Conservation (phyloP, 35 echinoderm and acorn worm genomes). For the Holothuria glaberrima region DNA sequence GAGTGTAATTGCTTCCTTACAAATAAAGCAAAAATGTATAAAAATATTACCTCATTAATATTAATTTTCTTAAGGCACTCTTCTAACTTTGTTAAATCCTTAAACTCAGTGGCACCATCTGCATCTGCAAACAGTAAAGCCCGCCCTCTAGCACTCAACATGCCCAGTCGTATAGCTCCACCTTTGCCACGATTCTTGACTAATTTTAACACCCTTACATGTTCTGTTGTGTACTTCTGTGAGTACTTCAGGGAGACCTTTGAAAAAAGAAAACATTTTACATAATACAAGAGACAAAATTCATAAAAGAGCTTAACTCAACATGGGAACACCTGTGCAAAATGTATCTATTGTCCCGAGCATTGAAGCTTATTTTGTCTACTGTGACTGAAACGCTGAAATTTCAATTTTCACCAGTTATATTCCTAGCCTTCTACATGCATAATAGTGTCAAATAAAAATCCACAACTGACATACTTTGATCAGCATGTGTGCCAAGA, state of each 20-base stretch:
- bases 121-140: slow-evolving; percentile 96
- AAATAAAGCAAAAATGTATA: no score
- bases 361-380: no score
- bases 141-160: slow-evolving; percentile 92
- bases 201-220: slow-evolving; percentile 81
- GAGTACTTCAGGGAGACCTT: slow-evolving; percentile 93
- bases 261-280: not conserved
- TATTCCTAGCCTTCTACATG: no score
- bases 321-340: no score
- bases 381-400: no score
- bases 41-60: slow-evolving; percentile 77
- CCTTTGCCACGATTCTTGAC: slow-evolving; percentile 92
- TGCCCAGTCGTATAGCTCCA: slow-evolving; percentile 89
- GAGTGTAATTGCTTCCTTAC: not conserved
- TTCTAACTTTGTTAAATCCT: slow-evolving; percentile 77
- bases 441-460: no score
- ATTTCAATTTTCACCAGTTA: no score
- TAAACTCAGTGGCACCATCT: slow-evolving; percentile 98
- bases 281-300: no score
- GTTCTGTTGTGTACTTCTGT: slow-evolving; percentile 75
- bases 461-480: no score
- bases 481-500: no score
- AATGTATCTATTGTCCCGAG: no score
- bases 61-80: slow-evolving; percentile 75
- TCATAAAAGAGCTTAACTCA: no score